These are phyloP conservation scores for Disparrhopalites patrizii DNA, from an alignment of 2,888 invertebrate genomes.

Conservation along the genomic window DNA sequence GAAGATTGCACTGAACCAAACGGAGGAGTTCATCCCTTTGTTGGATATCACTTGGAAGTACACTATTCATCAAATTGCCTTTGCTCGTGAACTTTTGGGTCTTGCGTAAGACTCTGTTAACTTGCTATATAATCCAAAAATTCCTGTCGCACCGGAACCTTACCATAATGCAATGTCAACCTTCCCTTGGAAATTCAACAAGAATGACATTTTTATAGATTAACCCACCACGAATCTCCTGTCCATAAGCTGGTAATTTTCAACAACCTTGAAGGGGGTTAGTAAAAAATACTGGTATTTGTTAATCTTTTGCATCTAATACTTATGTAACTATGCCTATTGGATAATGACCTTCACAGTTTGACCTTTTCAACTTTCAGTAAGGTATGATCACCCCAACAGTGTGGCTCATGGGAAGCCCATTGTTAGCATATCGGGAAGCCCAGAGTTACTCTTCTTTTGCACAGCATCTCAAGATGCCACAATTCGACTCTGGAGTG, in stretches of 20 bases:
- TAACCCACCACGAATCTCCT: slow-evolving; percentile 39
- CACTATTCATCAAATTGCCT: slow-evolving; percentile 37
- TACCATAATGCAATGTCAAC: too few species aligned
- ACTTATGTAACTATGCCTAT: background rate
- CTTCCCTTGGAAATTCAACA: too few species aligned
- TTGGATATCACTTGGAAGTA: slow-evolving; percentile 46
- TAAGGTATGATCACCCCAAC: slow-evolving; percentile 41
- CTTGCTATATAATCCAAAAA: too few species aligned
- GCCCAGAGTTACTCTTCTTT: slow-evolving; percentile 39
- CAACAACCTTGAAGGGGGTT: slow-evolving; percentile 43
- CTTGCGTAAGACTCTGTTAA: slow-evolving; percentile 31
- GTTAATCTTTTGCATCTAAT: slow-evolving; percentile 5
- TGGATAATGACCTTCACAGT: too few species aligned
- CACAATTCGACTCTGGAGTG: slow-evolving; percentile 44
- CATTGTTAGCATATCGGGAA: slow-evolving; percentile 40
- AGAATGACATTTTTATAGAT: too few species aligned
- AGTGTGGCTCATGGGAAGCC: slow-evolving; percentile 39
- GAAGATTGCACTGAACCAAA: slow-evolving; percentile 40
- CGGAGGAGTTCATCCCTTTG: slow-evolving; percentile 47
- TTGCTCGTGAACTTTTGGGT: slow-evolving; percentile 41
- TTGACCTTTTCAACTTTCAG: too few species aligned
- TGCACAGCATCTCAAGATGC: slow-evolving; percentile 44
- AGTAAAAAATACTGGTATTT: slow-evolving; percentile 5
- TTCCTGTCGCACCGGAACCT: too few species aligned
- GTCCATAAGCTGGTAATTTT: slow-evolving; percentile 44